Evolutionary conservation across 2,797 vertebrate species (phyloP), one percentile per base, ranked within the genome.

Genomic region (Phalanger gymnotis): DNA sequence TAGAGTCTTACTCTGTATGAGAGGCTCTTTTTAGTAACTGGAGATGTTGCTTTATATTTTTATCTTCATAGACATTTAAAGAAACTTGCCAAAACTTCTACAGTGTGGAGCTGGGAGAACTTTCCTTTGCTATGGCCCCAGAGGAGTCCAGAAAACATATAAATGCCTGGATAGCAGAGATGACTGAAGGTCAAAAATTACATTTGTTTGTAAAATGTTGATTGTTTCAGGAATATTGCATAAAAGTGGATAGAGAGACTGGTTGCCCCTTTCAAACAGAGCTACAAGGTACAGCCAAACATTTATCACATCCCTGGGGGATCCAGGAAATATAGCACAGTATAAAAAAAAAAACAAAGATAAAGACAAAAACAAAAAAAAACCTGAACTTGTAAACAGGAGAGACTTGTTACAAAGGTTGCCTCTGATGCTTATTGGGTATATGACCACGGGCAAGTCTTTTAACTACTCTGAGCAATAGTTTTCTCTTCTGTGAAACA

Each of bases 81-180:
- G 98, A 98, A 0, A 98, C 93, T 0, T 99, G 99, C 96, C 97
- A 97, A 97, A 99, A 98, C 94, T 97, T 98, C 95, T 99, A 99
- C 96, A 97, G 96, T 0, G 98, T 99, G 19, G 99, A 99, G 90
- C 97, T 99, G 95, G 98, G 99, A 97, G 19, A 98, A 92, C 98
- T 99, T 81, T 98, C 99, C 97, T 99, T 99, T 22, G 0, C 0
- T 0, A 2, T 5, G 27, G 98, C 96, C 14, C 34, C 97, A 51
- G 99, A 99, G 53, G 97, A 97, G 0, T 98, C 98, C 91, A 99
- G 99, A 89, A 95, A 98, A 95, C 98, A 99, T 61, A 99, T 99
- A 96, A 99, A 99, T 98, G 94, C 4, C 25, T 99, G 99, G 99
- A 99, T 99, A 95, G 99, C 99, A 97, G 97, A 98, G 52, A 97